Conservation (phyloP, 2,888 invertebrate genomes). For the Melangyna quadrimaculata region DNA sequence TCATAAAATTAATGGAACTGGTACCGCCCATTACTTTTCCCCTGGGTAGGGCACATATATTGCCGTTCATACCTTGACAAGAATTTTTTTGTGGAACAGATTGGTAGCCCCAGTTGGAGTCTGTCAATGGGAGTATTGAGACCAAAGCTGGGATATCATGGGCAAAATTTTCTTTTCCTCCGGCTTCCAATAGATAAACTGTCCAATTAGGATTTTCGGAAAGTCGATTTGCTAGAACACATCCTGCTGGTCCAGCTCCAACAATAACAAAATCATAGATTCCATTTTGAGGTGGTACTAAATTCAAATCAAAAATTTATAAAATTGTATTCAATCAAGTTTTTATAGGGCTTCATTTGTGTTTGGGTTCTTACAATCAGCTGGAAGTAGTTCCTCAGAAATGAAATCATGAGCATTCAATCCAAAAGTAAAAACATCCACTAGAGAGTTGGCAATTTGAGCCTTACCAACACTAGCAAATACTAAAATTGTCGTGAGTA, state of each 20-base stretch:
- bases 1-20: conserved; percentile 83
- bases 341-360: too few species aligned
- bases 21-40: conserved; percentile 83
- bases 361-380: neutral
- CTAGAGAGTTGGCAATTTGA: neutral
- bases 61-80: conserved; percentile 81
- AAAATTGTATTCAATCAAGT: neutral
- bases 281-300: conserved; percentile 72
- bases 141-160: conserved; percentile 20
- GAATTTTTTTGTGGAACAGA: conserved; percentile 84
- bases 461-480: conserved; percentile 84
- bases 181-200: conserved; percentile 82
- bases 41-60: conserved; percentile 80
- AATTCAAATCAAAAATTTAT: neutral
- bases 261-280: conserved; percentile 81
- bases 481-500: conserved; percentile 86
- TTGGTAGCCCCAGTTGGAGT: conserved; percentile 85
- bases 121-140: conserved; percentile 72
- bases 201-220: conserved; percentile 81
- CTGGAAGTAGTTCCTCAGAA: neutral
- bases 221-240: conserved; percentile 82
- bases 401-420: neutral
- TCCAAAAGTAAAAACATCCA: neutral
- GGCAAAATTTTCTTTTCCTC: conserved; percentile 73
- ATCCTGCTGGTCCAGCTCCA: conserved; percentile 82